phyloP scores from a whole-genome alignment of 2,888 invertebrate genomes.

The Melangyna quadrimaculata region DNA sequence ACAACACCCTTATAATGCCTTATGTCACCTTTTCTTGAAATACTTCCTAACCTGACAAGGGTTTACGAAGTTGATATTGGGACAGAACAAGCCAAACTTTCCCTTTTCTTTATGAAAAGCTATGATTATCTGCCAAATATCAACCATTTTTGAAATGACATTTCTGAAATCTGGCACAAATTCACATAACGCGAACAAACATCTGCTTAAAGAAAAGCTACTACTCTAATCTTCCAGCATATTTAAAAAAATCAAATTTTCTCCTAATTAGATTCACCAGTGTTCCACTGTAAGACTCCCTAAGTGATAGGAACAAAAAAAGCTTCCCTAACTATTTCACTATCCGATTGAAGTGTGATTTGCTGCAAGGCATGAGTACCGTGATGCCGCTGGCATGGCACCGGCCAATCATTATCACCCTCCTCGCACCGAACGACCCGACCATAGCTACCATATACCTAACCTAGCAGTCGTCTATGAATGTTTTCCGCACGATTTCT shows the following conservation, averaged over 20 bases:
- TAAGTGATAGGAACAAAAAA: not conserved
- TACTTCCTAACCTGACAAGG: too few species aligned
- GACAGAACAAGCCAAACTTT: too few species aligned
- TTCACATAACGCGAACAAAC: too few species aligned
- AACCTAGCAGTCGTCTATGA: conserved; percentile 13
- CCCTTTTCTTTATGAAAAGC: too few species aligned
- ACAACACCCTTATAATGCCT: too few species aligned
- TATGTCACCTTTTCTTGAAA: too few species aligned
- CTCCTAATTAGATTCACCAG: not conserved
- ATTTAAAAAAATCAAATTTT: not conserved
- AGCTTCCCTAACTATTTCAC: conserved; percentile 53
- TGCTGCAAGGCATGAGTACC: conserved; percentile 31
- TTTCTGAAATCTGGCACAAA: too few species aligned
- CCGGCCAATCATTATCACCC: not conserved
- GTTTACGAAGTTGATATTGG: too few species aligned
- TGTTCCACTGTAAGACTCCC: not conserved
- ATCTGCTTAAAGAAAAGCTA: too few species aligned
- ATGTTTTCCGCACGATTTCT: conserved; percentile 69
- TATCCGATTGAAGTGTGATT: conserved; percentile 54
- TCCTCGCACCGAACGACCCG: not conserved
- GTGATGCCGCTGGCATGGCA: not conserved
- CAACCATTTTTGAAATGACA: too few species aligned
- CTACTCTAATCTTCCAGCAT: too few species aligned
- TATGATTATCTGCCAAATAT: too few species aligned
- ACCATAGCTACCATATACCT: not conserved